These are phyloP conservation scores for Salvelinus alpinus DNA, from an alignment of 2,113 vertebrate genomes.

Conservation along the genomic window DNA sequence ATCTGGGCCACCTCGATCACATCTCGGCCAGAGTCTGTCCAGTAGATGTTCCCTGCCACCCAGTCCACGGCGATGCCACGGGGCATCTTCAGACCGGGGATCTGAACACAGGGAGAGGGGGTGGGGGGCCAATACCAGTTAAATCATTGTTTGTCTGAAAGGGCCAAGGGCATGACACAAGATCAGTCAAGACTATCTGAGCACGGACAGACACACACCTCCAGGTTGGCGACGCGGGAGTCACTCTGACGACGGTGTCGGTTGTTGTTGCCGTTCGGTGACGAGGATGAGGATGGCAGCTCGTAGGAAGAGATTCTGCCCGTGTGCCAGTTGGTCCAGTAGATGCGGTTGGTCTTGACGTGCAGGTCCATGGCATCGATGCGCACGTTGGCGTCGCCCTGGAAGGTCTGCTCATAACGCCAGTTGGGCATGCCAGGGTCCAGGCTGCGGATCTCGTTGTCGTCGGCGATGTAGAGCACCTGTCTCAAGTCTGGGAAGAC, in stretches of 20 bases:
- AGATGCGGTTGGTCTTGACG: conserved; percentile 89
- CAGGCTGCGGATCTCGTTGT: conserved; percentile 96
- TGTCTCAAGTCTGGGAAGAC: conserved; percentile 72
- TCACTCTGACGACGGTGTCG: conserved; percentile 87
- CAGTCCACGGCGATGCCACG: conserved; percentile 94
- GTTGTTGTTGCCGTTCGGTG: conserved; percentile 77
- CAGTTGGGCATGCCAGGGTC: conserved; percentile 89
- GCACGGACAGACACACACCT: conserved; percentile 66
- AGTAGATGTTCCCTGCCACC: conserved; percentile 96
- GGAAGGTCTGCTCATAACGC: conserved; percentile 91
- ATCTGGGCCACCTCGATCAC: conserved; percentile 95
- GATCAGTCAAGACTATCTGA: background rate
- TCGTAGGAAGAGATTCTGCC: conserved; percentile 89
- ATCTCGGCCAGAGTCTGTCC: conserved; percentile 92
- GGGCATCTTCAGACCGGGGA: conserved; percentile 93
- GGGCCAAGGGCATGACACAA: background rate
- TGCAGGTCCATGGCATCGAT: conserved; percentile 97
- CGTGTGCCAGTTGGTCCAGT: conserved; percentile 99
- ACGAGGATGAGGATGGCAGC: conserved; percentile 74
- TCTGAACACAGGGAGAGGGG: conserved; percentile 67
- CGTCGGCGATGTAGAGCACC: conserved; percentile 92
- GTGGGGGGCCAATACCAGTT: background rate
- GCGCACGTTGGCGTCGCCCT: conserved; percentile 90
- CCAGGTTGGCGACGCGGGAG: conserved; percentile 83
- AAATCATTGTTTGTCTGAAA: background rate